These are phyloP conservation scores for Syngnathus typhle DNA, from an alignment of 2,113 vertebrate species.

Conservation along the genomic window DNA sequence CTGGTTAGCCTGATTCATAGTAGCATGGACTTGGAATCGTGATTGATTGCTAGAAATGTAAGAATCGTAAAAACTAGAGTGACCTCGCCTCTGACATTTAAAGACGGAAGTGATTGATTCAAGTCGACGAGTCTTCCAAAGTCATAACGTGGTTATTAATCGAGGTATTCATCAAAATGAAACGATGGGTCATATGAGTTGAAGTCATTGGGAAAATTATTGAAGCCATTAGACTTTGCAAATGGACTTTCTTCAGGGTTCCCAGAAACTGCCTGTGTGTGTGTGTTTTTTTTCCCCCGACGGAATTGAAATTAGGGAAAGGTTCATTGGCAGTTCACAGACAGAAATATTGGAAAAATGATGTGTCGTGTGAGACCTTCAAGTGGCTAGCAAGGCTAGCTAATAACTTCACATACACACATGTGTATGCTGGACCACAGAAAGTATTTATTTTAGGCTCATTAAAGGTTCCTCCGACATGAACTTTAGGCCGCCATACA, in stretches of 20 bases:
- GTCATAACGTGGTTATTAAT: neutral
- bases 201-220: neutral
- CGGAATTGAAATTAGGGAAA: neutral
- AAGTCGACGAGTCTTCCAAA: neutral
- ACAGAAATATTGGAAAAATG: too few relatives aligned
- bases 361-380: too few relatives aligned
- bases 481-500: conserved; percentile 24
- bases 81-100: neutral
- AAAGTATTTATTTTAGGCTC: conserved; percentile 2
- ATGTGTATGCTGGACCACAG: too few relatives aligned
- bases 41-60: neutral
- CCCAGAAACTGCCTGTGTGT: neutral
- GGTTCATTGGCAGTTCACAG: too few relatives aligned
- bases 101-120: neutral
- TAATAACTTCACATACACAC: too few relatives aligned
- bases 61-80: neutral
- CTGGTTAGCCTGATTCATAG: neutral
- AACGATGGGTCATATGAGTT: neutral
- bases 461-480: conserved; percentile 7
- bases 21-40: neutral
- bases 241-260: neutral
- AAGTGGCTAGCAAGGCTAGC: too few relatives aligned
- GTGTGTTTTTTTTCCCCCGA: too few relatives aligned
- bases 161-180: neutral
- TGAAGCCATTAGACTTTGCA: neutral